Base-by-base conservation (phyloP, 2,113 vertebrate species). In the Malurus alboscapulatus region DNA sequence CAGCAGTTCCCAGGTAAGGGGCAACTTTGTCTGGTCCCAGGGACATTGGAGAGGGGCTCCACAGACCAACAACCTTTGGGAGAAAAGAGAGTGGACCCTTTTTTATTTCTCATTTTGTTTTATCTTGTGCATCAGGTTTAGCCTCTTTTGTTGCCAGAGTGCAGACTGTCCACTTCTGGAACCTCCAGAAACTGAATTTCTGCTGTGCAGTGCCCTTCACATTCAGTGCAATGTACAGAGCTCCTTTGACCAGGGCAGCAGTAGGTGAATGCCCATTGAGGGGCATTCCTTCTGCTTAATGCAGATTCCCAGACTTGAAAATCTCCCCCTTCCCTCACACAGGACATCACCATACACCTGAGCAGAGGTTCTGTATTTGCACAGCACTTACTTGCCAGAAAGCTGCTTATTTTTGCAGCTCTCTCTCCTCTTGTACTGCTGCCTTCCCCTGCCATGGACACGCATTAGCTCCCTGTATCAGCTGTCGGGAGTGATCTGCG, bases 401-500 rank as follows among this genome's bases (percentile, higher is more conserved):
- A 57, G 36, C 27, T 36, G n/a, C 32, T 94, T 62, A 10, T 61
- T 63, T 78, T 73, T 78, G 66, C 29, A 29, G 19, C 47, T 92
- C 61, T 17, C 24, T 82, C n/a, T 66, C 44, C 0, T 6, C 53
- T 81, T n/a, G 69, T 42, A 3, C 27, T n/a, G 77, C 71, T 78
- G 62, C 53, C 21, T 77, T 82, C 55, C 45, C 30, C 27, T 5
- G 5, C 86, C n/a, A 54, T 0, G 9, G 57, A 48, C 73, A 42
- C 1, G 7, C 84, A 38, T 65, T 84, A 65, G 30, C 40, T 83
- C 69, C 47, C 40, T 13, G 44, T 17, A 73, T 87, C 83, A 75
- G 83, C 89, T 94, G 85, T 94, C 71, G 27, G 68, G 71, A 84
- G 83, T 10, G 73, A 90, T 96, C 50, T 96, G 47, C 21, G 27